Conservation (phyloP, 2,888 invertebrate genomes). For the Cyrtodaria siliqua region DNA sequence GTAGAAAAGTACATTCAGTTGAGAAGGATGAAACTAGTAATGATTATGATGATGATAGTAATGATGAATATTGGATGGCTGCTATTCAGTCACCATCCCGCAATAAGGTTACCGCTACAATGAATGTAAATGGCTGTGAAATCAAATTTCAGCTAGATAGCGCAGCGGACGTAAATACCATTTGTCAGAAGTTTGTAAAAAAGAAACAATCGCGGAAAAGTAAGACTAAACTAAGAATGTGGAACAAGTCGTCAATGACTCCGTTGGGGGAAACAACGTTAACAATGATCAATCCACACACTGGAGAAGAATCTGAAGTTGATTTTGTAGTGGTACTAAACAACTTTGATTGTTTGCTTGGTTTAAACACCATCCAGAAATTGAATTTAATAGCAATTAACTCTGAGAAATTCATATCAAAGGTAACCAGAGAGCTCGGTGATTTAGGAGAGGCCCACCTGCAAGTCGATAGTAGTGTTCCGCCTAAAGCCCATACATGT, state of each 20-base stretch:
- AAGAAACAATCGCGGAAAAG: slow-evolving; percentile 7
- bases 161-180: slow-evolving; percentile 33
- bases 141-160: slow-evolving; percentile 35
- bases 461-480: too few species aligned
- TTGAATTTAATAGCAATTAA: too few species aligned
- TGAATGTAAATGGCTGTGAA: slow-evolving; percentile 29
- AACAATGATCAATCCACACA: slow-evolving; percentile 18
- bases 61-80: slow-evolving; percentile 22
- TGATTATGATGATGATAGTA: too few species aligned
- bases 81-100: neutral
- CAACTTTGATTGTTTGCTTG: slow-evolving; percentile 17
- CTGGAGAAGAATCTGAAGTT: slow-evolving; percentile 3
- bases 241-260: slow-evolving; percentile 29
- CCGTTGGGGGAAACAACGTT: slow-evolving; percentile 20
- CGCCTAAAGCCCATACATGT: slow-evolving; percentile 12
- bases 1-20: too few species aligned
- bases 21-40: too few species aligned
- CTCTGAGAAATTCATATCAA: slow-evolving; percentile 10
- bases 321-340: slow-evolving; percentile 17
- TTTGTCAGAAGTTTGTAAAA: slow-evolving; percentile 13
- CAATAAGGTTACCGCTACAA: slow-evolving; percentile 16
- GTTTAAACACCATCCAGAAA: slow-evolving; percentile 14
- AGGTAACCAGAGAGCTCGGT: slow-evolving; percentile 15
- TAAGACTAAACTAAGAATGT: slow-evolving; percentile 11
- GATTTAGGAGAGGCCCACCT: neutral